Evolutionary conservation across 1,140 invertebrate genomes (phyloP).

Genomic region (Solen grandis): DNA sequence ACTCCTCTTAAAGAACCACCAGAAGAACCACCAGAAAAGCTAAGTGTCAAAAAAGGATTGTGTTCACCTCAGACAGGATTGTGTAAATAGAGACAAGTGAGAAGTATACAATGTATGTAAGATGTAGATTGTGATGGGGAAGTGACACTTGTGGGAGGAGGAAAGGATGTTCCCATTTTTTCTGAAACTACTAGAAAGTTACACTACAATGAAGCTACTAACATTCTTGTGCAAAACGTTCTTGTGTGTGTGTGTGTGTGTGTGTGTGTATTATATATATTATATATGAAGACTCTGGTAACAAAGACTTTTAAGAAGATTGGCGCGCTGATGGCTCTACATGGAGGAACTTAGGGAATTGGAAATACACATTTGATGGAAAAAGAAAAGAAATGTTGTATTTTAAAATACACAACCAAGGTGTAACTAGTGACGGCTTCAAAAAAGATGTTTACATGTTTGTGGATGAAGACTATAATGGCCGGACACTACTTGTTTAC

Average conservation of each 20-base stretch:
- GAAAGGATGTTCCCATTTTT: too few relatives aligned
- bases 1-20: too few relatives aligned
- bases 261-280: neutral
- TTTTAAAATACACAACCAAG: slow-evolving; percentile 28
- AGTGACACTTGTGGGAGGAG: too few relatives aligned
- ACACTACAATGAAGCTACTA: neutral
- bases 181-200: neutral
- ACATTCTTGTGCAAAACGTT: neutral
- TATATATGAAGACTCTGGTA: neutral
- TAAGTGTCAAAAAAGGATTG: too few relatives aligned
- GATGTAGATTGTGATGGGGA: too few relatives aligned
- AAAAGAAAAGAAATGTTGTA: slow-evolving; percentile 1
- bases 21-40: too few relatives aligned
- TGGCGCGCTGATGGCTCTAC: slow-evolving; percentile 22
- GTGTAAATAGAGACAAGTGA: too few relatives aligned
- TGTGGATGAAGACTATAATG: slow-evolving; percentile 12
- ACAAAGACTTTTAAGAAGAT: neutral
- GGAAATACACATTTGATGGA: neutral
- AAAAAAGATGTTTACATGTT: slow-evolving; percentile 14
- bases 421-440: slow-evolving; percentile 5
- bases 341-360: slow-evolving; percentile 6
- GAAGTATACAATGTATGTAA: too few relatives aligned
- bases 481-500: too few relatives aligned
- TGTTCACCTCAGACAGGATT: too few relatives aligned
- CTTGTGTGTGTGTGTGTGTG: slow-evolving; percentile 6